Evolutionary conservation across 2,113 vertebrate genomes (phyloP).

Genomic region (Brienomyrus brachyistius): DNA sequence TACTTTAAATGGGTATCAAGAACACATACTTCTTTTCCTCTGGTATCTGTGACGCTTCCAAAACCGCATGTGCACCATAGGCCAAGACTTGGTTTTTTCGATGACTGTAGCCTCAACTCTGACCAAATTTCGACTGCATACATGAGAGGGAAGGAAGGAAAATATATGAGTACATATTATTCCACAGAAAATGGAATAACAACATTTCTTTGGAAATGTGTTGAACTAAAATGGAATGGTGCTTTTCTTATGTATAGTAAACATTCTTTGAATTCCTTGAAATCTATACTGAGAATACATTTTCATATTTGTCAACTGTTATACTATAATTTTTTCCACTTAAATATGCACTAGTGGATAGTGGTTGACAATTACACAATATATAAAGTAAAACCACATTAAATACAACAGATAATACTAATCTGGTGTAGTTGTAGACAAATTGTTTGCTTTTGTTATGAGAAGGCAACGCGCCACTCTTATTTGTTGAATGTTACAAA

Average conservation of each 20-base stretch:
- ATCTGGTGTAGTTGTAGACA: background rate
- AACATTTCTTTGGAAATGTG: background rate
- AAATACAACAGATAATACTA: background rate
- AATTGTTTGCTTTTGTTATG: background rate
- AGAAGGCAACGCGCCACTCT: background rate
- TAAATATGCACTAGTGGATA: background rate
- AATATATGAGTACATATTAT: background rate
- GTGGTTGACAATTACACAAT: background rate
- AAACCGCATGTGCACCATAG: constrained; percentile 68
- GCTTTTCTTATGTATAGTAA: background rate
- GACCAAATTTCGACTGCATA: constrained; percentile 66
- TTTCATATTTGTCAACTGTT: background rate
- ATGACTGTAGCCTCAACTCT: constrained; percentile 76
- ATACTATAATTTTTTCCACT: background rate
- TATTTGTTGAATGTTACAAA: background rate
- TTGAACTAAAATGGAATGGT: background rate
- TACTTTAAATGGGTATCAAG: background rate
- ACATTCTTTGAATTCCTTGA: background rate
- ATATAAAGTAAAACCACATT: background rate
- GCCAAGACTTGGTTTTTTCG: constrained; percentile 78
- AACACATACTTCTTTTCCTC: constrained; percentile 65
- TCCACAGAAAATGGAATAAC: background rate
- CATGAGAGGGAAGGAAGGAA: background rate
- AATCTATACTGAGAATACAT: background rate
- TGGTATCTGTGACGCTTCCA: constrained; percentile 59